Evolutionary conservation across 2,113 vertebrate species (phyloP), one percentile per base, ranked within the genome.

Genomic region (Psittacara wagleri): DNA sequence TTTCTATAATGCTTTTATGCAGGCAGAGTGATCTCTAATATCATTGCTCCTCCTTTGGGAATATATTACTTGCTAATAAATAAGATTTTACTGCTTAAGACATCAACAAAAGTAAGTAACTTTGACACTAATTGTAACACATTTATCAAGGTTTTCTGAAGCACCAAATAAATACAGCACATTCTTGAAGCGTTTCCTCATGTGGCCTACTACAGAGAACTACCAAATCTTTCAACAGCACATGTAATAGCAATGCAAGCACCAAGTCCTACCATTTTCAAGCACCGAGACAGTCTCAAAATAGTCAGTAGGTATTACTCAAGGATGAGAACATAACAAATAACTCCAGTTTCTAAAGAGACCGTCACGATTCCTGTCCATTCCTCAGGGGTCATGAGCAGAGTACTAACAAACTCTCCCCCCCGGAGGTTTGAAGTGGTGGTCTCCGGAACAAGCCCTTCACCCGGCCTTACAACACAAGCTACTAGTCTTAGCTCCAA

Each of bases 161-260:
- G 68, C 44, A 93, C 59, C 61, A 81, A 85, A 85, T 22, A 93
- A 89, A 86, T 24, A 84, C 29, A 86, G 62, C 33, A 80, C 66
- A 67, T 88, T 86, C 85, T 46, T 77, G 28, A 88, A 88, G 69
- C 69, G 76, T 61, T 92, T 88, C 83, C 80, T 93, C 88, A 63
- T 5, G 17, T 4, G 7, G 55, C 79, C n/a, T 52, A 68, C 51
- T 77, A 86, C 75, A 77, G 51, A 82, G 37, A 77, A 37, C 72
- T 17, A 70, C 2, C 1, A 76, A 18, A 59, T 37, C 62, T 66
- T 52, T 25, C 78, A 61, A 20, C 20, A 48, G 29, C 1, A 54
- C 0, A 0, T 7, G 12, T 17, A 68, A 37, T 19, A 69, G 31
- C 78, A 59, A 6, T 41, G 52, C 33, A 31, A 80, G 64, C 37